Evolutionary conservation across 2,888 invertebrate species (phyloP), one percentile per base, ranked within the genome.

Genomic region (Sarcophaga subvicina): DNA sequence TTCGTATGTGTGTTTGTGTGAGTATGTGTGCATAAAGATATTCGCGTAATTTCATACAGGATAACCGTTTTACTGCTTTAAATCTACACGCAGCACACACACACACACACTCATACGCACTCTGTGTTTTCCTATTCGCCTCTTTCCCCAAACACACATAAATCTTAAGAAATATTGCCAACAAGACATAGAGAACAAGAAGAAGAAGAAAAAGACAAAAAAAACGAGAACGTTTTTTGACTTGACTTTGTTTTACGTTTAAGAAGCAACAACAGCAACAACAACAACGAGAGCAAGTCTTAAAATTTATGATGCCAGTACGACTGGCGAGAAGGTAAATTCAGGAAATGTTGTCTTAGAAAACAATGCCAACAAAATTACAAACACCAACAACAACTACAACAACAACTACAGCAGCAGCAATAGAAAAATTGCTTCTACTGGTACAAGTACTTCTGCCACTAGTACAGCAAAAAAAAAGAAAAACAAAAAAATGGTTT

Each of bases 271-370:
- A 27, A 63, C 20, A 69, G 66, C 8, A 59, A 37, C 63, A 37
- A 69, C 10, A 59, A 63, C 64, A 37, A 37, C 22, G 47, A 63
- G 17, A 67, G 82, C 8, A 71, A 87, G 75, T 76, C 83, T 77
- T 79, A 81, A 87, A 87, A 87, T 87, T 84, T 87, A 87, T 87
- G 87, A 87, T 81, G 87, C 87, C 87, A 87, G 81, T 79, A 81
- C 78, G 83, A 75, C 83, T 76, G 84, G 88, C 85, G 80, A 85
- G 88, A 88, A 88, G 88, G 89, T 89, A 88, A 88, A 82, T 85
- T 90, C 91, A 90, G 91, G 90, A 92, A 90, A 90, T 89, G 89
- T 90, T 91, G 91, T 91, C 91, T 90, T 89, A 89, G 90, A 91
- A 91, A 91, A 92, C 92, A 92, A 92, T 90, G 90, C 85, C 88